These are phyloP conservation scores for Sarcophaga subvicina DNA, from an alignment of 2,888 invertebrate species.

Conservation along the genomic window DNA sequence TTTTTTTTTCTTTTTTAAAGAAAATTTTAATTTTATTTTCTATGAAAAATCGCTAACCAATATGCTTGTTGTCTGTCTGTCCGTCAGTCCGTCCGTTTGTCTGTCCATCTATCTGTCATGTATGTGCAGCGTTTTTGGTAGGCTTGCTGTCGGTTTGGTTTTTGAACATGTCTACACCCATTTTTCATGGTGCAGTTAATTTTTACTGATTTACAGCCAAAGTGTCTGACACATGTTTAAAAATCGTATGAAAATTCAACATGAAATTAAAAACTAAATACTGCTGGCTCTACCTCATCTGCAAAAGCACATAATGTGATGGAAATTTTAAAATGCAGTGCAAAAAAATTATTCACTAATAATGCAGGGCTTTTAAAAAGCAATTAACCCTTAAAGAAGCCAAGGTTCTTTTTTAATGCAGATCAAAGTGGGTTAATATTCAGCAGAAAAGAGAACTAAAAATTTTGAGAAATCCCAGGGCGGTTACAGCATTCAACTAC, in stretches of 20 bases:
- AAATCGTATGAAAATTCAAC: conserved; percentile 27
- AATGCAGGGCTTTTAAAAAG: background rate
- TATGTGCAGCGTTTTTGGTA: background rate
- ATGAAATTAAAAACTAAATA: conserved; percentile 5
- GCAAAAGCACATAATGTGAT: background rate
- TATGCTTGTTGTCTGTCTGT: background rate
- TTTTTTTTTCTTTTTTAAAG: background rate
- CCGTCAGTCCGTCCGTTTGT: background rate
- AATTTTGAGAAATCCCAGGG: too few relatives aligned
- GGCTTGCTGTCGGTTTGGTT: background rate
- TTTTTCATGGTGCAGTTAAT: conserved; percentile 30
- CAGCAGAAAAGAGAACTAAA: too few relatives aligned
- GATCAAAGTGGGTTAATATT: too few relatives aligned
- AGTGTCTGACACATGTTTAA: conserved; percentile 29
- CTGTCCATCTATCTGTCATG: background rate
- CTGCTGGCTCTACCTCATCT: background rate
- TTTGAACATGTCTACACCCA: conserved; percentile 22
- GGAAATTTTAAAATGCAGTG: background rate
- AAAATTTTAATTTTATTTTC: conserved; percentile 8
- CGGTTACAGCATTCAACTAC: too few relatives aligned
- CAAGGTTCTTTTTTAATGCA: too few relatives aligned
- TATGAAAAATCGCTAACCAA: conserved; percentile 7
- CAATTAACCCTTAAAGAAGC: background rate
- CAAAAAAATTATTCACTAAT: too few relatives aligned
- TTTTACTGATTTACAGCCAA: conserved; percentile 35